Evolutionary conservation across 2,888 invertebrate species (phyloP).

Genomic region (Ethmia dodecea): DNA sequence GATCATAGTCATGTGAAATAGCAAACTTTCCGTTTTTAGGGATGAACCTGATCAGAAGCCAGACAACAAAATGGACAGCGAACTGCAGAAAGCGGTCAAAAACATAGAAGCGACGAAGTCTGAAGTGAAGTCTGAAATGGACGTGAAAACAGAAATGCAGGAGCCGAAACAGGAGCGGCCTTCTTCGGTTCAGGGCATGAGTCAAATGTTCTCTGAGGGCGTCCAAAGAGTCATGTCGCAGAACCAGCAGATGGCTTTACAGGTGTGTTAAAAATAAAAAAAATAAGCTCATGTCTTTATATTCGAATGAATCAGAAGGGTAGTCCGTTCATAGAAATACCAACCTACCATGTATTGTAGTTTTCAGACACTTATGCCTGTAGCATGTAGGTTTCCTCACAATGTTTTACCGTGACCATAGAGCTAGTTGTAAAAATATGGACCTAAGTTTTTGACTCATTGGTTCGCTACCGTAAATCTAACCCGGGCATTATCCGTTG

Average conservation of each 20-base stretch:
- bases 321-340: no score
- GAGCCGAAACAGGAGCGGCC: slow-evolving; percentile 41
- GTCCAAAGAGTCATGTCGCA: slow-evolving; percentile 52
- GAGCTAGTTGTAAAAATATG: no score
- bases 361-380: no score
- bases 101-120: slow-evolving; percentile 49
- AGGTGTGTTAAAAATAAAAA: slow-evolving; percentile 31
- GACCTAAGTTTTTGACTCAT: no score
- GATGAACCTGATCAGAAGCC: slow-evolving; percentile 49
- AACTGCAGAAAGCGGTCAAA: slow-evolving; percentile 58
- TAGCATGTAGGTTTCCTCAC: no score
- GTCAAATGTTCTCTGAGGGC: slow-evolving; percentile 46
- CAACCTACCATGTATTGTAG: no score
- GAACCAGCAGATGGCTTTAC: slow-evolving; percentile 55
- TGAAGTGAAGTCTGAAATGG: slow-evolving; percentile 38
- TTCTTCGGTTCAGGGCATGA: slow-evolving; percentile 24
- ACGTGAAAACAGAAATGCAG: slow-evolving; percentile 19
- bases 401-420: no score
- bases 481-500: no score
- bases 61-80: slow-evolving; percentile 56
- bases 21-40: no score
- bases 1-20: no score
- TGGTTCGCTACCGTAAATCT: no score
- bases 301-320: no score
- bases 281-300: not conserved